Conservation (phyloP, 2,888 invertebrate genomes). For the Apantesis nais region DNA sequence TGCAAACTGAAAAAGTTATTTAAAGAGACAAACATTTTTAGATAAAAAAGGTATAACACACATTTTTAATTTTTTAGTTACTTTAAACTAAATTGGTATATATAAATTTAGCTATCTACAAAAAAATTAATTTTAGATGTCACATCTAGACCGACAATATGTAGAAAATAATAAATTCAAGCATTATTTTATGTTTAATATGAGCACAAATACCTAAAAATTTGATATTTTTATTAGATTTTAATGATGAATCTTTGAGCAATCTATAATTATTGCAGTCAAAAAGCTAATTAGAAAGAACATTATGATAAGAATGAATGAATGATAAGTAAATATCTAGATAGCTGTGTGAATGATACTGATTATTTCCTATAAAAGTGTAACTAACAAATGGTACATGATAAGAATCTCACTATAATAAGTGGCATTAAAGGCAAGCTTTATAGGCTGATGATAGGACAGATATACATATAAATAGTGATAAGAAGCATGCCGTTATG, state of each 20-base stretch:
- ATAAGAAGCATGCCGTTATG: slow-evolving; percentile 22
- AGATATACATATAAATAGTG: slow-evolving; percentile 6
- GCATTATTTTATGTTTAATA: background rate
- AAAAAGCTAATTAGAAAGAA: background rate
- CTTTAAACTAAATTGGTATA: too few species aligned
- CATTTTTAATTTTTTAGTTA: too few species aligned
- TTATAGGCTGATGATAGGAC: slow-evolving; percentile 24
- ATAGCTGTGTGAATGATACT: background rate
- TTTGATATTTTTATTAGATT: background rate
- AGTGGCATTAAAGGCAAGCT: slow-evolving; percentile 15
- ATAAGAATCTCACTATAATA: slow-evolving; percentile 6
- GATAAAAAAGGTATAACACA: too few species aligned
- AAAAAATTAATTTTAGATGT: background rate
- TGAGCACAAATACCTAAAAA: background rate
- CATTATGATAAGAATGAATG: background rate
- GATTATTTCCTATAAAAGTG: background rate
- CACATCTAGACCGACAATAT: background rate
- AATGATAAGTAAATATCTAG: background rate
- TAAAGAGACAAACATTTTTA: too few species aligned
- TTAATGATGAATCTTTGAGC: background rate
- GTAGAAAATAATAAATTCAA: background rate
- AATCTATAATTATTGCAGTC: background rate
- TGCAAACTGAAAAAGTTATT: too few species aligned
- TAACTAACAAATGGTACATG: slow-evolving; percentile 1
- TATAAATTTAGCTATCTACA: too few species aligned